Percentiles rank a stretch among this genome's conserved stretches.
Evolutionary conservation across 2,888 invertebrate genomes (phyloP).

Genomic region (Clusia tigrina): DNA sequence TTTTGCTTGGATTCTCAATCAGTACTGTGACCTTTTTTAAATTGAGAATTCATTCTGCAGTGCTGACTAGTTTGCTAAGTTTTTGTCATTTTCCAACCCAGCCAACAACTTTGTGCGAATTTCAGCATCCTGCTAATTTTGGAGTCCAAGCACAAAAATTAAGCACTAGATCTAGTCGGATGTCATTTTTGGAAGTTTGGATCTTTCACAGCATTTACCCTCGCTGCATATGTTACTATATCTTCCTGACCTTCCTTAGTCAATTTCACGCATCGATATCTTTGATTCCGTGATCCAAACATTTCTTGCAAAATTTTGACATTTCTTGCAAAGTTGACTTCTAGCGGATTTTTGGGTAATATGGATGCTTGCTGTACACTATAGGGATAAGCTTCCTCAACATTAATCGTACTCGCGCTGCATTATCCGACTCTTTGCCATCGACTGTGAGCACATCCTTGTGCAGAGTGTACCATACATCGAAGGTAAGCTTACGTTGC

Average conservation of each 20-base stretch:
- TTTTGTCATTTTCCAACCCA: not conserved
- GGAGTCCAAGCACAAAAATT: not conserved
- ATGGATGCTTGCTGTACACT: not conserved
- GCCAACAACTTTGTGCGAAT: not conserved
- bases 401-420: conserved; percentile 21
- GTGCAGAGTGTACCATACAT: conserved; percentile 2
- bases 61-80: no score
- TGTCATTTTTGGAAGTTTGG: not conserved
- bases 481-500: not conserved
- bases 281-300: no score
- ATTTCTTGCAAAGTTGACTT: no score
- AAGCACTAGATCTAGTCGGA: not conserved
- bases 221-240: conserved; percentile 20
- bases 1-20: no score
- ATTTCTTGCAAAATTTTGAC: no score
- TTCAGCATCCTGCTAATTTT: not conserved
- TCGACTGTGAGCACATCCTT: conserved; percentile 19
- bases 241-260: conserved; percentile 25
- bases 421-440: conserved; percentile 15
- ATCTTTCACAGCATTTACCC: conserved; percentile 4
- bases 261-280: no score
- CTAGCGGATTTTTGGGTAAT: not conserved
- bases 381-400: conserved; percentile 21
- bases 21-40: no score
- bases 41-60: no score